These are phyloP conservation scores for Arion vulgaris DNA, from an alignment of 1,140 invertebrate genomes.

Conservation along the genomic window DNA sequence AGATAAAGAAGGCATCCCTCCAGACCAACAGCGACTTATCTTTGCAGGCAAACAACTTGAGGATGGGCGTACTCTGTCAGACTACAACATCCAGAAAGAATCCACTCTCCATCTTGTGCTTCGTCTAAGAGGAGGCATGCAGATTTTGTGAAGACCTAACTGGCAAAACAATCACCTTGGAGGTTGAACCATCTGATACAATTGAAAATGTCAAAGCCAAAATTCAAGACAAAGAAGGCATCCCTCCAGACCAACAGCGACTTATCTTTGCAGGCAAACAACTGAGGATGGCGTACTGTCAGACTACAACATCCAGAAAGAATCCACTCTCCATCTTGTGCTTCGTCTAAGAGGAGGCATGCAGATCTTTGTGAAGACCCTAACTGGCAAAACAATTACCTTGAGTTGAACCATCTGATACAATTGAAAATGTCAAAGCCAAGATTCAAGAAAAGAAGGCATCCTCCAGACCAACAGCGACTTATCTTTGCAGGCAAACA, in stretches of 20 bases:
- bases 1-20: conserved; percentile 23
- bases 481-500: conserved; percentile 83
- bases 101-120: conserved; percentile 84
- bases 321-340: conserved; percentile 86
- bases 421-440: conserved; percentile 85
- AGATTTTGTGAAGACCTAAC: conserved; percentile 80
- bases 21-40: conserved; percentile 21
- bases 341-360: conserved; percentile 68
- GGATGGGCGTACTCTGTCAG: conserved; percentile 85
- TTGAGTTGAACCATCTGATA: conserved; percentile 74
- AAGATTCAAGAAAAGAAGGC: conserved; percentile 84
- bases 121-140: conserved; percentile 71
- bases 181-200: conserved; percentile 74
- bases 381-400: conserved; percentile 76
- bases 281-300: conserved; percentile 76
- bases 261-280: conserved; percentile 26
- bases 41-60: conserved; percentile 88
- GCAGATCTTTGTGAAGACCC: conserved; percentile 80
- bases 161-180: conserved; percentile 76
- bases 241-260: conserved; percentile 18
- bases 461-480: conserved; percentile 23
- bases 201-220: conserved; percentile 86
- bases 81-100: conserved; percentile 92
- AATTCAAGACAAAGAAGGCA: conserved; percentile 26
- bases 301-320: conserved; percentile 95